These are phyloP conservation scores for Sylvilagus bachmani DNA, from an alignment of 2,113 vertebrate species.

Conservation along the genomic window DNA sequence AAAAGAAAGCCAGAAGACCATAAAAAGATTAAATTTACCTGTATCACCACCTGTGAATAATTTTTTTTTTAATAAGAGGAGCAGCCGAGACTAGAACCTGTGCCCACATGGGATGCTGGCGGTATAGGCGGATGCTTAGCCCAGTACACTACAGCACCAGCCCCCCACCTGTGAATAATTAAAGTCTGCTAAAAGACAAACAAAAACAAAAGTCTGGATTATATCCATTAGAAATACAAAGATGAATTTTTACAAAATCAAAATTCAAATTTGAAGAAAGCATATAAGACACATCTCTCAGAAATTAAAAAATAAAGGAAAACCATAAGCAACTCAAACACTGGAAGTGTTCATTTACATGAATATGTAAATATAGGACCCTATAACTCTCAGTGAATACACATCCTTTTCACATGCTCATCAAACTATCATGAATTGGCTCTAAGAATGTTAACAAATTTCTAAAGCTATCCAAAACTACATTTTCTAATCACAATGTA, in stretches of 20 bases:
- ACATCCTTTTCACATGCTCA: not conserved
- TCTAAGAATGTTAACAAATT: not conserved
- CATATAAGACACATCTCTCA: not conserved
- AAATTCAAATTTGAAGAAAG: conserved; percentile 1
- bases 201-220: not conserved
- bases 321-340: conserved; percentile 36
- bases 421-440: not conserved
- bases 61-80: too few relatives aligned
- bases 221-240: conserved; percentile 23
- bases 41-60: not conserved
- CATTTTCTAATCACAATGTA: not conserved
- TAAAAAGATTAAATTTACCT: not conserved
- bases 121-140: too few relatives aligned
- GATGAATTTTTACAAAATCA: not conserved
- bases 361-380: not conserved
- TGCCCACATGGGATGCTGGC: too few relatives aligned
- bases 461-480: conserved; percentile 38
- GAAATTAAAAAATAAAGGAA: not conserved
- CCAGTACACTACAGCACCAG: too few relatives aligned
- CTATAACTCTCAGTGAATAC: not conserved
- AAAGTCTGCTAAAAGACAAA: conserved; percentile 21
- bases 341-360: not conserved
- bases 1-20: not conserved
- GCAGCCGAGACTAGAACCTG: too few relatives aligned
- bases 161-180: not conserved